A percentile compares a stretch with the other conserved stretches of the same genome.
Conservation (phyloP, 1,140 invertebrate genomes). For the Neuroterus valhalla region DNA sequence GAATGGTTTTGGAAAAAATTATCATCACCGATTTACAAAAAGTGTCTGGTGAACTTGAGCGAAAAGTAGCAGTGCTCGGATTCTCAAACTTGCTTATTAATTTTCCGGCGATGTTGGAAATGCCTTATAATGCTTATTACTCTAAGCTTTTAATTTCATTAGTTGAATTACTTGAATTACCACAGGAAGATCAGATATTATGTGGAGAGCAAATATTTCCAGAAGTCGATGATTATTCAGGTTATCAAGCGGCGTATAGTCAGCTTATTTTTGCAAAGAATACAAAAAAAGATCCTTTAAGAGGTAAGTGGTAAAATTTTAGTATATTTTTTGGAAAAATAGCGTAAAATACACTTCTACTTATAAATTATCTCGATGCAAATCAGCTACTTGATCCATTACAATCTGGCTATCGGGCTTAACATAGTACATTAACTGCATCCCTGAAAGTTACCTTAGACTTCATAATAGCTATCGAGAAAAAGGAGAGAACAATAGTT, state of each 20-base stretch:
- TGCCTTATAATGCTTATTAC: constrained; percentile 80
- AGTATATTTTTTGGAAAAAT: neutral
- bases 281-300: constrained; percentile 82
- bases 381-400: too few species aligned
- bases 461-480: too few species aligned
- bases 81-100: constrained; percentile 90
- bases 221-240: constrained; percentile 89
- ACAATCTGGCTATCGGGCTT: too few species aligned
- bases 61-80: constrained; percentile 93
- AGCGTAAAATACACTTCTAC: too few species aligned
- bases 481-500: too few species aligned
- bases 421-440: too few species aligned
- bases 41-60: constrained; percentile 86
- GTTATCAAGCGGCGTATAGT: constrained; percentile 93
- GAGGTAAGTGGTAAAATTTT: constrained; percentile 68
- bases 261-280: constrained; percentile 90
- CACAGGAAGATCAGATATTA: constrained; percentile 85
- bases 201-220: constrained; percentile 90
- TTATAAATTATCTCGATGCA: too few species aligned
- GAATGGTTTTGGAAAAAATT: constrained; percentile 93
- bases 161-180: constrained; percentile 91
- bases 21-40: constrained; percentile 91
- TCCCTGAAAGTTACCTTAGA: too few species aligned
- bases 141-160: constrained; percentile 82
- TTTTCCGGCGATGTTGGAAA: constrained; percentile 79